A percentile compares a stretch with the other conserved stretches of the same genome.
Conservation (phyloP, 2,113 vertebrate species). For the Chinchilla lanigera region DNA sequence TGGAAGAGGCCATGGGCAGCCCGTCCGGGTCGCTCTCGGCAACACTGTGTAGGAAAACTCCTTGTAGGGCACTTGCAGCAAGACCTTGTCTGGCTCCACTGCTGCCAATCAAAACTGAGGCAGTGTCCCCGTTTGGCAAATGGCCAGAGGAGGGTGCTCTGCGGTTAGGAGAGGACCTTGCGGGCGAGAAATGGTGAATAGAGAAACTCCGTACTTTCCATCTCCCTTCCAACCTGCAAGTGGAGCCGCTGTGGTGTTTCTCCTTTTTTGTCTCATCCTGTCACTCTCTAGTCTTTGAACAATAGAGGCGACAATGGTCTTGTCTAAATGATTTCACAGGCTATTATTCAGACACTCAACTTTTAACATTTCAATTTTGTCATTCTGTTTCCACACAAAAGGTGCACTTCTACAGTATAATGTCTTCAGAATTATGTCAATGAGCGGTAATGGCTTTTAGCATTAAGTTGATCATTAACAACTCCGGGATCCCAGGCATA, state of each 20-base stretch:
- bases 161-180: constrained; percentile 85
- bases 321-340: constrained; percentile 91
- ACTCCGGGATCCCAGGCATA: constrained; percentile 88
- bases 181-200: constrained; percentile 64
- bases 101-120: constrained; percentile 57
- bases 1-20: not conserved
- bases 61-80: not conserved
- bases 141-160: constrained; percentile 92
- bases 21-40: not conserved
- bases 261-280: constrained; percentile 82
- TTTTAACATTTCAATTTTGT: constrained; percentile 92
- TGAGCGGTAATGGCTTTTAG: constrained; percentile 90
- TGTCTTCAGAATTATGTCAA: constrained; percentile 90
- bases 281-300: constrained; percentile 87
- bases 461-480: constrained; percentile 91
- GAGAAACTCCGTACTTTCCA: constrained; percentile 77
- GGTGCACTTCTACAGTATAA: constrained; percentile 89
- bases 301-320: constrained; percentile 88
- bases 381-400: constrained; percentile 90
- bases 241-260: constrained; percentile 77
- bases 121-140: constrained; percentile 87
- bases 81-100: not conserved
- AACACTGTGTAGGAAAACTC: not conserved
- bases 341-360: constrained; percentile 91
- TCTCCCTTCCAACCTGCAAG: constrained; percentile 79